Base-by-base conservation (phyloP, 2,888 invertebrate genomes). In the Oligia strigilis region DNA sequence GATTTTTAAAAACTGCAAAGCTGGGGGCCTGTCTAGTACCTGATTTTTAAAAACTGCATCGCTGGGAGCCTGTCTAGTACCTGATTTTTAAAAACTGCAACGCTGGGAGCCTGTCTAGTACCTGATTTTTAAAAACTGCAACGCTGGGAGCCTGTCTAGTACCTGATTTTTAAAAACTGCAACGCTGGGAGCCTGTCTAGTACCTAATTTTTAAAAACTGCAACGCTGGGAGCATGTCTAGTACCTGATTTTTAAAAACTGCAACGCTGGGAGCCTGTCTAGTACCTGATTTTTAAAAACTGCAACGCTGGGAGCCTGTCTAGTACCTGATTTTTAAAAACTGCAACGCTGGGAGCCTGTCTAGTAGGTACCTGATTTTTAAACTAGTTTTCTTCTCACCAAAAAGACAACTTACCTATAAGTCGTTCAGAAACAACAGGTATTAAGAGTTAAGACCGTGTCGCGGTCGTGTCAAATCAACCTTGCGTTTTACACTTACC, bases 401-500 rank as follows among this genome's bases (percentile, higher is more conserved):
- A 72, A 73, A 79, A 72, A 36, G 0, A 29, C 55, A 43, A 52
- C 4, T 5, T 29, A 52, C 4, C 3, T 29, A 13, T 17, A 23
- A 8, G 9, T 1, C 17, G 55, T 55, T 81, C 29, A 5, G 14
- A 72, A 40, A 36, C 23, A 75, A 82, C 62, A 75, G 36, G 23
- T 40, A 29, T 55, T 74, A 66, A n/a, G 17, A 58, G 23, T 29
- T 60, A 74, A 43, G 4, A 55, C 43, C 36, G 9, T 67, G 19
- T 80, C 84, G 52, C 40, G 40, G 40, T 40, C 40, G 40, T 40
- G 40, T 40, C 5, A 40, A 40, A 40, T 40, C 69, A 64, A 79
- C 86, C 88, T 86, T 88, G 74, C 66, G 74, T 65, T 46, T 71
- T 58, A 82, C 52, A 65, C 78, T 65, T 40, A 46, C 13, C 0